A percentile compares a stretch with the other conserved stretches of the same genome.
Evolutionary conservation across 37 sponge, comb jelly and placozoan species (phyloP).

Genomic region (Ephydatia muelleri): DNA sequence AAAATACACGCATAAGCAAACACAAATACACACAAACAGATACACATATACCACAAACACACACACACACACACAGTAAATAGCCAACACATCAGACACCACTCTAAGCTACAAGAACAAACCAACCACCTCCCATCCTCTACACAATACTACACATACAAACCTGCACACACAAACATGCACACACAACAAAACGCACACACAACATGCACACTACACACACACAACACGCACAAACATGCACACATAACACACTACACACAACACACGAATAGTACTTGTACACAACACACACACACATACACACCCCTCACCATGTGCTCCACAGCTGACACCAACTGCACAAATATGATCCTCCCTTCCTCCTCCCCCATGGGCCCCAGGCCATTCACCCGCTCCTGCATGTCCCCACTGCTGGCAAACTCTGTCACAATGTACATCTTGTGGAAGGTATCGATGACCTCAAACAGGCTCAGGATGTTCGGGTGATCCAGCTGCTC

Average conservation of each 20-base stretch:
- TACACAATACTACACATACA: no score
- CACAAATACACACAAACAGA: not conserved
- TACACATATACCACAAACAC: not conserved
- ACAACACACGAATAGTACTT: not conserved
- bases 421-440: constrained; percentile 79
- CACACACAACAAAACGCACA: not conserved
- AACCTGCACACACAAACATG: no score
- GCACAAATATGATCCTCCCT: constrained; percentile 64
- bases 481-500: constrained; percentile 78
- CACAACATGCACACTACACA: not conserved
- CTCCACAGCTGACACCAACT: constrained; percentile 61
- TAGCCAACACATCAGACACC: no score
- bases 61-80: not conserved
- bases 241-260: not conserved
- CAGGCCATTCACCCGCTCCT: constrained; percentile 31
- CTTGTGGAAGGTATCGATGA: constrained; percentile 65
- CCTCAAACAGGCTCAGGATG: constrained; percentile 72
- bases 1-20: not conserved
- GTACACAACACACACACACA: not conserved
- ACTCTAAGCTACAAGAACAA: no score
- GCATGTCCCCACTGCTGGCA: constrained; percentile 72
- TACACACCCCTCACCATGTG: constrained; percentile 68
- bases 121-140: no score
- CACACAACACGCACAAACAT: not conserved
- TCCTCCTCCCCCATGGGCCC: constrained; percentile 60